These are phyloP conservation scores for Chelonoidis abingdonii DNA, from an alignment of 2,113 vertebrate species.

Conservation along the genomic window DNA sequence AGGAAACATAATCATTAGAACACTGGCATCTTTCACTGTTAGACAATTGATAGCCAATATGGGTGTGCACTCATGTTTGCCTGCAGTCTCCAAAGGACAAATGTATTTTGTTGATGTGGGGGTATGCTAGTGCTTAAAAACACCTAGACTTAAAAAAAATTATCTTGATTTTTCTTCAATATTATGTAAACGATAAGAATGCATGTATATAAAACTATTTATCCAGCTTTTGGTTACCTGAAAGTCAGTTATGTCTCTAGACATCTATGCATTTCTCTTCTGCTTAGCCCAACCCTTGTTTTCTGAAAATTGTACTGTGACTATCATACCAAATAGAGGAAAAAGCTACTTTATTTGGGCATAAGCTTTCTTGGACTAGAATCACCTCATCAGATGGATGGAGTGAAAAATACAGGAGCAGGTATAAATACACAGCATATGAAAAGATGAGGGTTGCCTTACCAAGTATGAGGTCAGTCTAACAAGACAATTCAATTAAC, in stretches of 20 bases:
- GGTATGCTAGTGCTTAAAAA: not conserved
- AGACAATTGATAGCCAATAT: not conserved
- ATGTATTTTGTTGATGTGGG: not conserved
- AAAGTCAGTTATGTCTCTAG: not conserved
- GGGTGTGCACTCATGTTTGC: not conserved
- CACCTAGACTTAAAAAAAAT: not conserved
- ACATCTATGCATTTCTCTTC: not conserved
- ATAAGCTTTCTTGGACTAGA: too few species aligned
- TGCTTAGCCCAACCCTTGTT: not conserved
- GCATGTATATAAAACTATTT: not conserved
- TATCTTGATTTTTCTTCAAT: not conserved
- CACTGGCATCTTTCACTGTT: not conserved
- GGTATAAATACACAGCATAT: too few species aligned
- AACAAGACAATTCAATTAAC: too few species aligned
- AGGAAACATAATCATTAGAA: not conserved
- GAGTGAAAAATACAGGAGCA: too few species aligned
- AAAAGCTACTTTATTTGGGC: not conserved
- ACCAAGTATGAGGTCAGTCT: too few species aligned
- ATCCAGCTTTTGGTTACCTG: not conserved
- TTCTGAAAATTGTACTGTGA: not conserved
- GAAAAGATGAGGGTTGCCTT: too few species aligned
- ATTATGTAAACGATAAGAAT: not conserved
- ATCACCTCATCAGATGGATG: too few species aligned
- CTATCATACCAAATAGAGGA: not conserved
- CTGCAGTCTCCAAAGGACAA: not conserved